These are phyloP conservation scores for Fratercula arctica DNA, from an alignment of 2,797 vertebrate species.

Conservation along the genomic window DNA sequence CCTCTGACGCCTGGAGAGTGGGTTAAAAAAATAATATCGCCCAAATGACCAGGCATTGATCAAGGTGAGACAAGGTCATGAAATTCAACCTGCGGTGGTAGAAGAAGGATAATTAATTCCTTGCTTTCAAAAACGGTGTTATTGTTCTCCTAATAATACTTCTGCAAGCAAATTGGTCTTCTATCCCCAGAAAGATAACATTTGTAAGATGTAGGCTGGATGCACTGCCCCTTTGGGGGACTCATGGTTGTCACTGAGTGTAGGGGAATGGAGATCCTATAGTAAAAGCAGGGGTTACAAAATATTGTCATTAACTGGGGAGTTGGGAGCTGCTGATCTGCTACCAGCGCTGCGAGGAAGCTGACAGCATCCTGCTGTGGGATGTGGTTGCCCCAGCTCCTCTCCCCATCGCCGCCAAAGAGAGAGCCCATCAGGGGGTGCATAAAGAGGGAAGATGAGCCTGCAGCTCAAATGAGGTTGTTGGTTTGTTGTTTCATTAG, in stretches of 20 bases:
- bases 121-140: not conserved
- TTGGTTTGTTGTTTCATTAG: not conserved
- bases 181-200: accelerated
- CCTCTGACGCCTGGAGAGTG: not conserved
- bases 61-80: not conserved
- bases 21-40: not conserved
- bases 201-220: not conserved
- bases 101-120: not conserved
- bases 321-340: not conserved
- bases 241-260: not conserved
- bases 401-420: not conserved
- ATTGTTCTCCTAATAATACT: not conserved
- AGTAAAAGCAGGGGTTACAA: not conserved
- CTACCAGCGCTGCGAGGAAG: not conserved
- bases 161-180: not conserved
- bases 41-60: not conserved
- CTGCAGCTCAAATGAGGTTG: not conserved
- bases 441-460: not conserved
- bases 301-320: not conserved
- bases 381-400: accelerated
- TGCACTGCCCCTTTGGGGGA: not conserved
- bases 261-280: no score
- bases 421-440: not conserved
- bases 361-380: not conserved
- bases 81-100: not conserved